Evolutionary conservation across 1,140 invertebrate genomes (phyloP).

Genomic region (Drosophila arawakana): DNA sequence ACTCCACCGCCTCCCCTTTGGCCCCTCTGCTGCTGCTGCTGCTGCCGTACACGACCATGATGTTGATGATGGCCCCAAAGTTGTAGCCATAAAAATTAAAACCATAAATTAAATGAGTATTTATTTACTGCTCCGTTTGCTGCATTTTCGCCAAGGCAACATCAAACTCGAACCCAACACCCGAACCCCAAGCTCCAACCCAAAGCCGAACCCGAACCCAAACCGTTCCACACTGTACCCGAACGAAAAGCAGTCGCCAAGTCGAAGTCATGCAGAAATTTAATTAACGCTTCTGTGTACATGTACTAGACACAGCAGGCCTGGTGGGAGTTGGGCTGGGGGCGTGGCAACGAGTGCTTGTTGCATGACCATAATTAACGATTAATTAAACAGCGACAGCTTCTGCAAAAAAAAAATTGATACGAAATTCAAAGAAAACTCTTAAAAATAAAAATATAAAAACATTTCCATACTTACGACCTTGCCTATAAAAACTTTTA

Average conservation of each 20-base stretch:
- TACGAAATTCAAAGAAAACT: conserved; percentile 8
- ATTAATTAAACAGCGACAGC: conserved; percentile 72
- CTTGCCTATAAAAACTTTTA: background rate
- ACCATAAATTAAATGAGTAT: conserved; percentile 83
- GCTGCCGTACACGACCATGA: conserved; percentile 13
- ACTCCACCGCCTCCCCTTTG: background rate
- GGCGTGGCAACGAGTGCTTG: conserved; percentile 39
- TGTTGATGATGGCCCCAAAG: conserved; percentile 60
- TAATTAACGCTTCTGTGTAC: conserved; percentile 82
- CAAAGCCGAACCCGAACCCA: background rate
- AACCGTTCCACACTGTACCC: background rate
- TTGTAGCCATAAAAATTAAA: conserved; percentile 83
- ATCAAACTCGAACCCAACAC: conserved; percentile 1
- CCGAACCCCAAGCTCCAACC: background rate
- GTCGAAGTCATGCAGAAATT: conserved; percentile 70
- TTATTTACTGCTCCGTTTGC: conserved; percentile 67
- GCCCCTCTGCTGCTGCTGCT: background rate
- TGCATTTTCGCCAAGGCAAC: conserved; percentile 48
- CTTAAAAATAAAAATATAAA: too few relatives aligned
- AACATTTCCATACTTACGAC: background rate
- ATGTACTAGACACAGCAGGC: conserved; percentile 75
- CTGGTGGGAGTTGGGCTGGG: conserved; percentile 24
- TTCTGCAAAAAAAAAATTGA: conserved; percentile 22
- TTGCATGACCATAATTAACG: conserved; percentile 76
- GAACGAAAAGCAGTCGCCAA: conserved; percentile 15